Percentiles rank a stretch among this genome's conserved stretches.
Conservation (phyloP, 2,888 invertebrate species). For the Apotomis betuletana region DNA sequence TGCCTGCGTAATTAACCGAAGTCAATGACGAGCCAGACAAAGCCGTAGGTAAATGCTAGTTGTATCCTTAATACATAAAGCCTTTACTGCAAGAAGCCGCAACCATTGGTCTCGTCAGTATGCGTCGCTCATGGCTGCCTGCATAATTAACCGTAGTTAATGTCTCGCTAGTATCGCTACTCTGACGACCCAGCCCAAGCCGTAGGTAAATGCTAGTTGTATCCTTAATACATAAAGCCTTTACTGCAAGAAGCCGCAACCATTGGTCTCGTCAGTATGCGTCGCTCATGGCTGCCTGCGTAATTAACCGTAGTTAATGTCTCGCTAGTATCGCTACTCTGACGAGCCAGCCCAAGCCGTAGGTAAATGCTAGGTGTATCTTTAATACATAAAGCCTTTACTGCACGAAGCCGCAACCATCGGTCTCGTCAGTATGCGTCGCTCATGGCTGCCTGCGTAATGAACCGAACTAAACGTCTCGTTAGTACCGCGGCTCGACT, state of each 20-base stretch:
- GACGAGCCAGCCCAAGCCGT: no score
- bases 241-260: neutral
- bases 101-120: conserved; percentile 38
- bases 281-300: conserved; percentile 41
- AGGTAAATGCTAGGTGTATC: no score
- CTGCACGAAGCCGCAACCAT: neutral
- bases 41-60: no score
- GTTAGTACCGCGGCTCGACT: conserved; percentile 64
- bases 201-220: no score
- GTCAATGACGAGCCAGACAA: conserved; percentile 49
- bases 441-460: conserved; percentile 48
- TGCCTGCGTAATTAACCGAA: conserved; percentile 59
- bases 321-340: conserved; percentile 53
- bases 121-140: conserved; percentile 27
- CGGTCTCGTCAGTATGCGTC: conserved; percentile 39
- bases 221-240: neutral
- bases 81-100: neutral
- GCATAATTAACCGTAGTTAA: conserved; percentile 63
- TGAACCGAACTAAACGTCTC: conserved; percentile 62
- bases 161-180: conserved; percentile 55
- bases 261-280: conserved; percentile 40
- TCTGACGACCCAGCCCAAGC: no score
- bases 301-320: conserved; percentile 62
- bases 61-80: no score
- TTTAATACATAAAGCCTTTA: neutral